Conservation (phyloP, 2,113 vertebrate genomes). For the Cnemophilus loriae region DNA sequence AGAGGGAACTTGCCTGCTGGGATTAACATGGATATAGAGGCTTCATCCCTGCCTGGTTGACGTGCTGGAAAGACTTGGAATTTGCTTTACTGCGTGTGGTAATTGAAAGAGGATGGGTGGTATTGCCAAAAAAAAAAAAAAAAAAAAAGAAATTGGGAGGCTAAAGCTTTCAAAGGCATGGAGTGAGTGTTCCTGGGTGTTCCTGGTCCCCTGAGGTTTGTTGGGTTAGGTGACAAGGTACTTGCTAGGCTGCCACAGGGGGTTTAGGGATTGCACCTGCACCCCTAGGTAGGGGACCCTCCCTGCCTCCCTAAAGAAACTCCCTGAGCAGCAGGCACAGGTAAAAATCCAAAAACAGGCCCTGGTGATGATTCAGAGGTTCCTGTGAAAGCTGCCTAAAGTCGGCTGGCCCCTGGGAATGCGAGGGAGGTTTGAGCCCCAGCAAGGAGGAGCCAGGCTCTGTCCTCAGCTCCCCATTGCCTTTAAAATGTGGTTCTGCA, state of each 20-base stretch:
- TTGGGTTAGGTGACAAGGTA: background rate
- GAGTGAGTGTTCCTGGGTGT: accelerated
- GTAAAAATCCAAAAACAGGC: background rate
- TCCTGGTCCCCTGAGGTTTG: background rate
- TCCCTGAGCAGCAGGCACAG: background rate
- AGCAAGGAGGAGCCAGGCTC: background rate
- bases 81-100: background rate
- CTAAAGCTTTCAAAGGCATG: background rate
- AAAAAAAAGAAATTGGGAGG: background rate
- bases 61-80: background rate
- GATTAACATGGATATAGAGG: background rate
- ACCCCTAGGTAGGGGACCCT: background rate
- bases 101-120: background rate
- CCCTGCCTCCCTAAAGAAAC: background rate
- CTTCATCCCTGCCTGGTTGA: background rate
- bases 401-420: background rate
- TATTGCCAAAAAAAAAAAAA: no score
- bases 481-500: background rate
- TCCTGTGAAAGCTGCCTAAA: background rate
- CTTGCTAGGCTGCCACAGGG: background rate
- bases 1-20: background rate
- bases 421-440: background rate
- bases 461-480: accelerated
- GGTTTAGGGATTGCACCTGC: background rate
- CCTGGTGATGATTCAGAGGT: background rate